Base-by-base conservation (phyloP, 2,888 invertebrate genomes). In the Drosophila merina region DNA sequence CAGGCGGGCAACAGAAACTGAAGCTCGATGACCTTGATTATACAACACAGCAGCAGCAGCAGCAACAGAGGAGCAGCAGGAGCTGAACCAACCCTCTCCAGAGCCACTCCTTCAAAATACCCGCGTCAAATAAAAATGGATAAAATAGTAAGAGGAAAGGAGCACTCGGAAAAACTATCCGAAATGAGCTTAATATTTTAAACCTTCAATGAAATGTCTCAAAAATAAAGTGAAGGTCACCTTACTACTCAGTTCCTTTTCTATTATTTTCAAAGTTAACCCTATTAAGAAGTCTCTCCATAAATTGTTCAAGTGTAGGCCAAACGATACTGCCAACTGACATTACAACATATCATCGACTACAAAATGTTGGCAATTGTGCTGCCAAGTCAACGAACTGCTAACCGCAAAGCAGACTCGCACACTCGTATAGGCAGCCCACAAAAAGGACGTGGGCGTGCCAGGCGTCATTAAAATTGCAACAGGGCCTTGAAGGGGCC, bases 361-460 rank as follows among this genome's bases (percentile, higher is more conserved):
- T 66, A 50, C 66, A 49, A 48, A 59, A 57, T 69, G 62, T 52
- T 72, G 63, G 55, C 74, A 77, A 75, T 72, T 78, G 72, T 25
- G 74, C 78, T 80, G 84, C 71, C 73, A 84, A 84, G 86, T 84
- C 84, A 84, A 86, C 84, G 86, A 84, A 86, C 83, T 81, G 85
- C 62, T 64, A 81, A 81, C 86, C 80, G 77, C 86, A 81, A 77
- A 77, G 71, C 63, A 66, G 66, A 57, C 78, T 63, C 58, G 48
- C 33, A 59, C 48, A 59, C 42, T 58, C 30, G 51, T 47, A 38
- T 6, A 54, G 38, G 38, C 38, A 12, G 38, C 8, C 40, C 20
- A 36, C 7, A 55, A 48, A 47, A 10, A 48, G 58, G 66, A 51
- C 36, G 68, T 40, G 60, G 77, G 78, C 74, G 72, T 72, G 76